Evolutionary conservation across 2,888 invertebrate genomes (phyloP).

Genomic region (Acanthosoma haemorrhoidale): DNA sequence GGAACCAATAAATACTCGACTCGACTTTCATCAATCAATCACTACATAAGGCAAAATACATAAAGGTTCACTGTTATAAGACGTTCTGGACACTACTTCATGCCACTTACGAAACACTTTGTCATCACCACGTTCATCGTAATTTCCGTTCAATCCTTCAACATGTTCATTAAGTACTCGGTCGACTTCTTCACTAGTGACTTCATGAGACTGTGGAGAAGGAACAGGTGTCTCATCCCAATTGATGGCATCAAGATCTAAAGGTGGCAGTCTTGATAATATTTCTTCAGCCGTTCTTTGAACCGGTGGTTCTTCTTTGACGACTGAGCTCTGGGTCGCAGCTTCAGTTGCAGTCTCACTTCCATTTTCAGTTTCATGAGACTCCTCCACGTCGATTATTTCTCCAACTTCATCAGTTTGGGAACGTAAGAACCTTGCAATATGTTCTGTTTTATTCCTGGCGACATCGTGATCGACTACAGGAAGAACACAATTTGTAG

Average conservation of each 20-base stretch:
- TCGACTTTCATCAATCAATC: slow-evolving; percentile 61
- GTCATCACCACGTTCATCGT: slow-evolving; percentile 42
- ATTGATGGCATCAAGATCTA: slow-evolving; percentile 56
- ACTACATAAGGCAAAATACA: slow-evolving; percentile 95
- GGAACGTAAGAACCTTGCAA: slow-evolving; percentile 46
- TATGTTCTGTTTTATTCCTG: slow-evolving; percentile 47
- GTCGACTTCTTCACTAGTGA: slow-evolving; percentile 51
- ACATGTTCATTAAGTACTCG: slow-evolving; percentile 42
- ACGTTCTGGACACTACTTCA: slow-evolving; percentile 69
- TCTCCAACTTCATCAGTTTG: slow-evolving; percentile 37
- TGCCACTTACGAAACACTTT: slow-evolving; percentile 84
- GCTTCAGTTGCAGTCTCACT: slow-evolving; percentile 52
- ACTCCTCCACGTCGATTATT: slow-evolving; percentile 14
- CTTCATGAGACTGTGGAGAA: slow-evolving; percentile 41
- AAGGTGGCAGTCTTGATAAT: slow-evolving; percentile 59
- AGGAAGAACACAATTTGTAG: slow-evolving; percentile 40
- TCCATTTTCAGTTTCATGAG: slow-evolving; percentile 28
- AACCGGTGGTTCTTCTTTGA: slow-evolving; percentile 10
- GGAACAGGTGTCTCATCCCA: slow-evolving; percentile 45
- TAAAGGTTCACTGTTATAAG: slow-evolving; percentile 71
- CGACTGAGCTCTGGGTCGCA: slow-evolving; percentile 45
- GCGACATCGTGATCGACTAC: slow-evolving; percentile 43
- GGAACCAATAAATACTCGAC: slow-evolving; percentile 22
- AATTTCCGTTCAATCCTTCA: slow-evolving; percentile 55
- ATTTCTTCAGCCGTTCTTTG: slow-evolving; percentile 54